phyloP scores from a whole-genome alignment of 2,113 vertebrate genomes.

The Sinocyclocheilus rhinocerous region DNA sequence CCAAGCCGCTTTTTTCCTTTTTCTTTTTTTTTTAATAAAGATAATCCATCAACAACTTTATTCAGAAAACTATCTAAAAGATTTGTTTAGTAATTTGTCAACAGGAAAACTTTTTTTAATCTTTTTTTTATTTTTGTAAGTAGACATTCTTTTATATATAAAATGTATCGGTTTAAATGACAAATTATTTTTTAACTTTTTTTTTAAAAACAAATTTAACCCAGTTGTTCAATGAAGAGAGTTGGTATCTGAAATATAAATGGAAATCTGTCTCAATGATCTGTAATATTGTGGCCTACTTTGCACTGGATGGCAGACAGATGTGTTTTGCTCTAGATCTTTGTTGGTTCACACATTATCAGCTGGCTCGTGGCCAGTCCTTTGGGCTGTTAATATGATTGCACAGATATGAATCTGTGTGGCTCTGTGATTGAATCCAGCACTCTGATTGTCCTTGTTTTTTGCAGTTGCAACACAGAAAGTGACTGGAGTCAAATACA shows the following conservation, averaged over 20 bases:
- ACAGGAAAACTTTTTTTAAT: too few species aligned
- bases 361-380: background rate
- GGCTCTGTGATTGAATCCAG: background rate
- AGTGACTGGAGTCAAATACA: conserved; percentile 98
- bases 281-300: conserved; percentile 62
- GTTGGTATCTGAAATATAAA: background rate
- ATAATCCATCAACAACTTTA: too few species aligned
- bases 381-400: background rate
- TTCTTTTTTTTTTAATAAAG: too few species aligned
- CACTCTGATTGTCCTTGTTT: background rate
- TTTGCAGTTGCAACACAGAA: conserved; percentile 92
- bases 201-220: too few species aligned
- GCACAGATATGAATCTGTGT: background rate
- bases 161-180: too few species aligned
- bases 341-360: conserved; percentile 10
- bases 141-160: too few species aligned
- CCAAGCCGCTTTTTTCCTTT: too few species aligned
- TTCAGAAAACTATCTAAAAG: too few species aligned
- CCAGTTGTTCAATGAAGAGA: background rate
- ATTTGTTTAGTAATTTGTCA: too few species aligned
- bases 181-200: too few species aligned
- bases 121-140: too few species aligned
- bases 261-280: background rate
- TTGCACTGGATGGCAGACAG: conserved; percentile 51
- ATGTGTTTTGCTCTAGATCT: background rate